Evolutionary conservation across 2,797 vertebrate genomes (phyloP).

Genomic region (Momotus momota): DNA sequence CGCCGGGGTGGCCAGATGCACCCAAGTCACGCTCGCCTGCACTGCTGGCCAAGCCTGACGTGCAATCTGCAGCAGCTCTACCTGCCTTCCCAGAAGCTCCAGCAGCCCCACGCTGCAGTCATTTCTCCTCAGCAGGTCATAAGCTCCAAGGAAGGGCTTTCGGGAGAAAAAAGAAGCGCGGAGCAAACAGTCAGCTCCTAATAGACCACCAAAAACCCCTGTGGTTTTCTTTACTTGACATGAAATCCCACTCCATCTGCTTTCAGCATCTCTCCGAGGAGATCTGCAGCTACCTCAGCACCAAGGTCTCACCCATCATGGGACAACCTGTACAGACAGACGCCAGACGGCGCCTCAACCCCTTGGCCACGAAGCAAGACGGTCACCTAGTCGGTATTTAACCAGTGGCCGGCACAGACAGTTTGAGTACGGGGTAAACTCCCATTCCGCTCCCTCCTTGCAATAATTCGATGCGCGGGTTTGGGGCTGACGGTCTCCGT

Average conservation of each 20-base stretch:
- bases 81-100: background rate
- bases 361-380: background rate
- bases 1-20: background rate
- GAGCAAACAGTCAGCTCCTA: background rate
- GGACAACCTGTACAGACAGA: accelerated
- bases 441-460: background rate
- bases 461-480: accelerated
- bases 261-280: background rate
- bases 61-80: background rate
- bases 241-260: background rate
- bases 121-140: background rate
- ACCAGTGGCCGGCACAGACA: background rate
- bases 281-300: background rate
- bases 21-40: accelerated
- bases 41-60: background rate
- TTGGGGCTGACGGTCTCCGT: background rate
- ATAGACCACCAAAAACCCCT: background rate
- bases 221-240: accelerated
- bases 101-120: background rate
- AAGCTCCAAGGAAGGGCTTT: background rate
- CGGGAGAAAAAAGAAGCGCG: background rate
- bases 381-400: background rate
- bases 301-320: background rate
- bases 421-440: background rate
- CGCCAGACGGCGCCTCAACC: background rate